phyloP scores from a whole-genome alignment of 1,140 invertebrate species.

The Conopomorpha cramerella region DNA sequence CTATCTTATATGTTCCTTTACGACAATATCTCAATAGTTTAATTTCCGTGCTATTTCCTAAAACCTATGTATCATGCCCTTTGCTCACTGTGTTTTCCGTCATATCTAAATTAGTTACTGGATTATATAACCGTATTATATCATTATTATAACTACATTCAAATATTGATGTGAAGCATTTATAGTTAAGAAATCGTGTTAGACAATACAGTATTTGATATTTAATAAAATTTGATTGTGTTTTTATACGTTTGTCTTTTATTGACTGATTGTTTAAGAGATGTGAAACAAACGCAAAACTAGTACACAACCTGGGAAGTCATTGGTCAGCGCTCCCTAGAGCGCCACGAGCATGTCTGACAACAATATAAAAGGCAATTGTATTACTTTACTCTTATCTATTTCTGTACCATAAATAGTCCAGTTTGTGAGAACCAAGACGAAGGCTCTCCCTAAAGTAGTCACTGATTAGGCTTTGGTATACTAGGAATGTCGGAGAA shows the following conservation, averaged over 20 bases:
- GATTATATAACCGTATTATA: slow-evolving; percentile 45
- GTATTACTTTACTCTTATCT: not conserved
- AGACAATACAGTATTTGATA: slow-evolving; percentile 61
- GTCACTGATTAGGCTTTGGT: too few relatives aligned
- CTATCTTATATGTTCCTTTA: slow-evolving; percentile 54
- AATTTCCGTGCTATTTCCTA: too few relatives aligned
- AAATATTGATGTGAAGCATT: slow-evolving; percentile 55
- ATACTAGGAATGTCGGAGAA: too few relatives aligned
- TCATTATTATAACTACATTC: slow-evolving; percentile 36
- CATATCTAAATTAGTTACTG: slow-evolving; percentile 15
- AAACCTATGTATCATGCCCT: too few relatives aligned
- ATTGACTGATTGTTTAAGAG: slow-evolving; percentile 11
- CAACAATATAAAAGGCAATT: too few relatives aligned
- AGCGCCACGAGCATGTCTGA: too few relatives aligned
- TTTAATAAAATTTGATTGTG: slow-evolving; percentile 61
- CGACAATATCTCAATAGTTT: slow-evolving; percentile 39
- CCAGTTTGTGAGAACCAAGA: slow-evolving; percentile 9
- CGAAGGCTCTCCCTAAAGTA: too few relatives aligned
- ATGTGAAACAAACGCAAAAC: too few relatives aligned
- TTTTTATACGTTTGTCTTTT: slow-evolving; percentile 36
- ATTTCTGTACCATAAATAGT: slow-evolving; percentile 5
- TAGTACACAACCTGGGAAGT: too few relatives aligned
- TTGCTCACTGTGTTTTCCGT: slow-evolving; percentile 24
- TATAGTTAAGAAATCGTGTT: slow-evolving; percentile 58
- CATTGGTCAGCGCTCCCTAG: too few relatives aligned